Conservation (phyloP, 2,113 vertebrate species). For the Austrofundulus limnaeus region DNA sequence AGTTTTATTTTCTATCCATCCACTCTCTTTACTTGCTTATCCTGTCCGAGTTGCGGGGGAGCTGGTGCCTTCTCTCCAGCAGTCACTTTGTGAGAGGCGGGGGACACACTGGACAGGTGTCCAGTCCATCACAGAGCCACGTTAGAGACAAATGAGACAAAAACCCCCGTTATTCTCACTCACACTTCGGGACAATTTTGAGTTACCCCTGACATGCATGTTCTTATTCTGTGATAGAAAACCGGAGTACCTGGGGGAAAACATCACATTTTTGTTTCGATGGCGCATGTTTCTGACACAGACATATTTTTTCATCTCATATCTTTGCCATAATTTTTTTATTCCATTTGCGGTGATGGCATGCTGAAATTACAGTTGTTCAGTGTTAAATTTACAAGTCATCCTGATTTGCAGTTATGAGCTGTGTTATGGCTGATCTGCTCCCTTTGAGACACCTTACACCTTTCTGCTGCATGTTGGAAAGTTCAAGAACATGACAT, state of each 20-base stretch:
- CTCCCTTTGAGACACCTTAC: conserved; percentile 36
- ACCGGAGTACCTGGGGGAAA: too few relatives aligned
- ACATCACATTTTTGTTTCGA: background rate
- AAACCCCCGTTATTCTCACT: too few relatives aligned
- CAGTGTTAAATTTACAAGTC: conserved; percentile 36
- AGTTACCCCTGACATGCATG: too few relatives aligned
- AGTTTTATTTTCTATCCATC: background rate
- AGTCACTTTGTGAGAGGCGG: too few relatives aligned
- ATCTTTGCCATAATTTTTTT: background rate
- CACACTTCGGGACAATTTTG: too few relatives aligned
- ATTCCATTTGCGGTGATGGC: conserved; percentile 6
- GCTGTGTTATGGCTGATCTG: conserved; percentile 22
- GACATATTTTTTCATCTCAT: background rate
- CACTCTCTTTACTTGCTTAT: background rate
- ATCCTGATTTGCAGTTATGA: conserved; percentile 8
- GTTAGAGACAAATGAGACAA: too few relatives aligned
- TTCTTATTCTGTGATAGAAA: background rate
- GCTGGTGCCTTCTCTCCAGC: too few relatives aligned
- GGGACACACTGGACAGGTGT: too few relatives aligned
- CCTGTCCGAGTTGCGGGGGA: too few relatives aligned
- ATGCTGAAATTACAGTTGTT: conserved; percentile 22
- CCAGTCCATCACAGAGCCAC: too few relatives aligned
- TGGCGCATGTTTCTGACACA: background rate
- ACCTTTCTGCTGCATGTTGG: conserved; percentile 28
- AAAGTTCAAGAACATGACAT: conserved; percentile 43